phyloP scores from a whole-genome alignment of 2,797 vertebrate species.

The Bryconaethiops microstoma region DNA sequence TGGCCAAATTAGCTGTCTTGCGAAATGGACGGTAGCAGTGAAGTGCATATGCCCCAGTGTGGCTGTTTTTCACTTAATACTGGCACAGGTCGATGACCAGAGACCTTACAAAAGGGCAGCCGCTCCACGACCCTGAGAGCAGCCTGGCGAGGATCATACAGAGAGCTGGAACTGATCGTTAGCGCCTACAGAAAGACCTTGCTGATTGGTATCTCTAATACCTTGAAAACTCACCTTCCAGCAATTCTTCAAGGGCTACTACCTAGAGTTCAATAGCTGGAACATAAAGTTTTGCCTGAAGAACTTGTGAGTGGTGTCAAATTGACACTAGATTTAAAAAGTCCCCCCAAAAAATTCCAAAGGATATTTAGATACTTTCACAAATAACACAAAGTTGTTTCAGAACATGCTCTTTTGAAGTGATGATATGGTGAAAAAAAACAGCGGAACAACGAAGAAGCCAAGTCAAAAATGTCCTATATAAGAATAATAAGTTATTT shows the following conservation, averaged over 20 bases:
- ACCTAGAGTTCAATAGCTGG: background rate
- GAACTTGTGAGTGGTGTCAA: background rate
- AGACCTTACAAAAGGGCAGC: slow-evolving; percentile 5
- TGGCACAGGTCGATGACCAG: slow-evolving; percentile 3
- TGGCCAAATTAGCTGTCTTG: background rate
- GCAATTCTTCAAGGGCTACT: no score
- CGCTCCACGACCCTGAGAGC: background rate
- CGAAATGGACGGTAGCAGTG: slow-evolving; percentile 1
- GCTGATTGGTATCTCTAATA: background rate
- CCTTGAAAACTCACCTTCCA: background rate
- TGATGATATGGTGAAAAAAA: background rate
- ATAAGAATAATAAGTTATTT: background rate
- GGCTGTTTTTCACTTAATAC: background rate
- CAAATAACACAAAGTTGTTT: background rate
- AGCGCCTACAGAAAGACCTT: background rate
- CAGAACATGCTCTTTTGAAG: background rate
- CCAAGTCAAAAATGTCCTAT: slow-evolving; percentile 8
- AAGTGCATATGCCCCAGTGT: background rate
- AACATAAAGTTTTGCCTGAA: background rate
- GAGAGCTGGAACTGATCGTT: background rate
- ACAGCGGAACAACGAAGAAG: no score
- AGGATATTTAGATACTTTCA: background rate
- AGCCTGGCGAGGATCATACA: no score
- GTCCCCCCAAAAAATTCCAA: no score
- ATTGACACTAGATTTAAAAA: background rate